A percentile compares a stretch with the other conserved stretches of the same genome.
These are phyloP conservation scores for Oophaga pumilio DNA, from an alignment of 2,113 vertebrate species.

Conservation along the genomic window DNA sequence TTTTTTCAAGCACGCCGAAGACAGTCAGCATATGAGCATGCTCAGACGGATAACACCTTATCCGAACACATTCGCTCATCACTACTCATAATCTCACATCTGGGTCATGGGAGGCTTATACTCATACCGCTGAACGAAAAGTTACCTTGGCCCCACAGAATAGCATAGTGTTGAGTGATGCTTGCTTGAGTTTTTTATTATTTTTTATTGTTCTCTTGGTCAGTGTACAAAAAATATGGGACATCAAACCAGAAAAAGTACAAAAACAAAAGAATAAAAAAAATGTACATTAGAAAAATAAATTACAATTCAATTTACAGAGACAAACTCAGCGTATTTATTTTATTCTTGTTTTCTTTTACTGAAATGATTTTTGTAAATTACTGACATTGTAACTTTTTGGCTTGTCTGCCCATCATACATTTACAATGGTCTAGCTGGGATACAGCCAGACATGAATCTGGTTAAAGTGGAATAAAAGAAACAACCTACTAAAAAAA, in stretches of 20 bases:
- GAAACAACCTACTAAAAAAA: neutral
- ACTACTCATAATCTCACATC: neutral
- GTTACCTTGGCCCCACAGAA: neutral
- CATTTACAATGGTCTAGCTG: slow-evolving; percentile 14
- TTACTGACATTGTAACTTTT: slow-evolving; percentile 8
- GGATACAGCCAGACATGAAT: neutral
- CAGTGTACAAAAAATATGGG: slow-evolving; percentile 41
- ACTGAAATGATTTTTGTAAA: neutral
- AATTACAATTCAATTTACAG: slow-evolving; percentile 38
- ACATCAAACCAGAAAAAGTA: slow-evolving; percentile 40
- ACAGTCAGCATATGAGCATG: no score
- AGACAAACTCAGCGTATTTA: neutral
- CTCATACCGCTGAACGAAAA: neutral
- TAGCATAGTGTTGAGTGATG: slow-evolving; percentile 34
- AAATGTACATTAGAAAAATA: slow-evolving; percentile 42
- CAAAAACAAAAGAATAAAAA: slow-evolving; percentile 45
- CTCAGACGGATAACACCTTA: no score
- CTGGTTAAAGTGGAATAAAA: neutral
- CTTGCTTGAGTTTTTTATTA: slow-evolving; percentile 1
- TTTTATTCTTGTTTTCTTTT: neutral
- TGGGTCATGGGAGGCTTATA: neutral
- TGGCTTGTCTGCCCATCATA: slow-evolving; percentile 14
- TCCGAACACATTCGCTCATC: no score
- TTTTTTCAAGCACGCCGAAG: no score
- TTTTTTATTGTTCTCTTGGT: slow-evolving; percentile 41